Base-by-base conservation (phyloP, 1,140 invertebrate genomes). In the Dendrolimus kikuchii region DNA sequence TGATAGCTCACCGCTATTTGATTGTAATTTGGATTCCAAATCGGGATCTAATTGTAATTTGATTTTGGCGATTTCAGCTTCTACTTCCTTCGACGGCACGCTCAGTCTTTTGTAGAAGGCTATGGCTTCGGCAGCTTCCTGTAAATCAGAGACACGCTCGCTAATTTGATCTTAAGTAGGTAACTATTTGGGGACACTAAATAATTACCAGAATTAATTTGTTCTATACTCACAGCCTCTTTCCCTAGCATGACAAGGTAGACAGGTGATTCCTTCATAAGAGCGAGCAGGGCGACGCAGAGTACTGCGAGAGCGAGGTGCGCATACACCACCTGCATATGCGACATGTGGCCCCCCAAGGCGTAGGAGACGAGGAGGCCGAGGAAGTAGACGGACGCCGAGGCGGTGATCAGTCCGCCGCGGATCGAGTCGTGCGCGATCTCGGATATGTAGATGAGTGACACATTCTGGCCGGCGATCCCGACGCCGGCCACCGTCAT, bases 181-280 rank as follows among this genome's bases (percentile, higher is more conserved):
- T n/a, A n/a, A n/a, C n/a, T n/a, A n/a, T n/a, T n/a, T n/a, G n/a
- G n/a, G n/a, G n/a, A n/a, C n/a, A n/a, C n/a, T n/a, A n/a, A n/a
- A n/a, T n/a, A n/a, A n/a, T n/a, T n/a, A n/a, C n/a, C n/a, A n/a
- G n/a, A n/a, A n/a, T n/a, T n/a, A n/a, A n/a, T n/a, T n/a, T n/a
- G n/a, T n/a, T n/a, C n/a, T 43, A 51, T 10, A 50, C 49, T 23
- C 53, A 85, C 81, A 65, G 81, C 59, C 48, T 83, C 78, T 23
- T 62, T 77, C 0, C 74, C 74, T 38, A 60, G 60, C 49, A 73
- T 69, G 48, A 84, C 53, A n/a, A 84, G 46, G 60, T 60, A 81
- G 5, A 81, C 74, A 7, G 81, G 81, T n/a, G 77, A 81, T 40
- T 84, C 81, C 44, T 72, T 74, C n/a, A 85, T 58, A 2, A 77